These are phyloP conservation scores for Hipparchia sbordonii DNA, from an alignment of 2,888 invertebrate genomes.

Conservation along the genomic window DNA sequence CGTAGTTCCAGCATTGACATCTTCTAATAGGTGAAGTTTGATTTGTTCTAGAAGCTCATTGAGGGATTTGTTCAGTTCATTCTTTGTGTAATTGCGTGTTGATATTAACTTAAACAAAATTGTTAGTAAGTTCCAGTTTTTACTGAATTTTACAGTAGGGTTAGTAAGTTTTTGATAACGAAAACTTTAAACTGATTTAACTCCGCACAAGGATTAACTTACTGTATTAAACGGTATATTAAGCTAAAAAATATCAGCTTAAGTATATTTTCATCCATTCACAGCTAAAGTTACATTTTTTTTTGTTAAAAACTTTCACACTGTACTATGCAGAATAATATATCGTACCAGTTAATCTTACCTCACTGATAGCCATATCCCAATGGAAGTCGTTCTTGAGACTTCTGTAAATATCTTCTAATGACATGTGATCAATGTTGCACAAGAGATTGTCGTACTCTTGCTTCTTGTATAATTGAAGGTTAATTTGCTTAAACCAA, in stretches of 20 bases:
- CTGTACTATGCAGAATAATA: not conserved
- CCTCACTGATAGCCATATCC: slow-evolving; percentile 82
- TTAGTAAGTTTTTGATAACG: not conserved
- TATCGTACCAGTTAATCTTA: slow-evolving; percentile 40
- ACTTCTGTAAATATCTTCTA: slow-evolving; percentile 63
- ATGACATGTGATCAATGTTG: slow-evolving; percentile 62
- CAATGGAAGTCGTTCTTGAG: slow-evolving; percentile 80
- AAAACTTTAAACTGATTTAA: no score
- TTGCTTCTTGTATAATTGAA: slow-evolving; percentile 80
- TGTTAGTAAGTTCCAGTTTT: not conserved
- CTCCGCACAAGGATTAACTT: no score
- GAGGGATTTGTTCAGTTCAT: slow-evolving; percentile 74
- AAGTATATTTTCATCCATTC: no score
- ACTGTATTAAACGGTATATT: no score
- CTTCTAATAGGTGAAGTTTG: slow-evolving; percentile 64
- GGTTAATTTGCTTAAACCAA: slow-evolving; percentile 80
- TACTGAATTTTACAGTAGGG: not conserved
- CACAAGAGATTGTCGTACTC: slow-evolving; percentile 80
- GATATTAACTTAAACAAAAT: slow-evolving; percentile 62
- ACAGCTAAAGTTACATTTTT: no score
- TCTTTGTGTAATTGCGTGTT: slow-evolving; percentile 74
- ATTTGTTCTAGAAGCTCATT: slow-evolving; percentile 67
- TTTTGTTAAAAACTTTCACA: no score
- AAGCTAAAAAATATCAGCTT: no score
- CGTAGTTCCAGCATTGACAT: slow-evolving; percentile 53